Evolutionary conservation across 2,888 invertebrate species (phyloP).

Genomic region (Callinectes sapidus): DNA sequence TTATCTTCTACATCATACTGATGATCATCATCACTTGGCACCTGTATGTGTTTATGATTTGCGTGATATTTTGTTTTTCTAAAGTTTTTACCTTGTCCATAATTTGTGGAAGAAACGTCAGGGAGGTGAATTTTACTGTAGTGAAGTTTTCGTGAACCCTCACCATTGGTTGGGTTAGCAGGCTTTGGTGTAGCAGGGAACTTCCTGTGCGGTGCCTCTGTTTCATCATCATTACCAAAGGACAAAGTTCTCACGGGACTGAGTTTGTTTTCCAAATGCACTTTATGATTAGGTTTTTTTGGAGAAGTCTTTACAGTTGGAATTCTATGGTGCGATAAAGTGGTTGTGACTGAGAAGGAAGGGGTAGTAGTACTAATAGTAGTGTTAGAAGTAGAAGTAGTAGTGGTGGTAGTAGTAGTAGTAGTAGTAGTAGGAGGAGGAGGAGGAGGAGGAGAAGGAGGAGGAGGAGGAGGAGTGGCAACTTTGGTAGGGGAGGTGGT

Average conservation of each 20-base stretch:
- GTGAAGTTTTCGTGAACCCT: neutral
- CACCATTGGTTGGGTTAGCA: neutral
- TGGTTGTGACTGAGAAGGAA: neutral
- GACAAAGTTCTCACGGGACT: neutral
- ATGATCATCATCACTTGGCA: neutral
- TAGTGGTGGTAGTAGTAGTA: neutral
- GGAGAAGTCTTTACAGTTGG: neutral
- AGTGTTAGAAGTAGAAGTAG: neutral
- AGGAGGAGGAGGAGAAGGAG: neutral
- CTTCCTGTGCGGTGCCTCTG: neutral
- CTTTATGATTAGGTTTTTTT: neutral
- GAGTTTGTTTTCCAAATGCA: neutral
- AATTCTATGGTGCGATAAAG: neutral
- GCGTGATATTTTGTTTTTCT: neutral
- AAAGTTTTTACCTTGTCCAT: conserved; percentile 6
- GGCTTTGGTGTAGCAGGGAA: neutral
- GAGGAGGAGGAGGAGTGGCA: neutral
- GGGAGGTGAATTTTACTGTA: neutral
- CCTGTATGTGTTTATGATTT: neutral
- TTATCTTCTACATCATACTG: neutral
- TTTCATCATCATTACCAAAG: neutral
- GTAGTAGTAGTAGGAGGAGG: neutral
- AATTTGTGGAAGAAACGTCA: neutral
- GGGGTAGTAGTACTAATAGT: neutral
- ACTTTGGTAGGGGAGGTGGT: neutral